These are phyloP conservation scores for Corythoichthys haematopterus DNA, from an alignment of 2,113 vertebrate species.

Conservation along the genomic window DNA sequence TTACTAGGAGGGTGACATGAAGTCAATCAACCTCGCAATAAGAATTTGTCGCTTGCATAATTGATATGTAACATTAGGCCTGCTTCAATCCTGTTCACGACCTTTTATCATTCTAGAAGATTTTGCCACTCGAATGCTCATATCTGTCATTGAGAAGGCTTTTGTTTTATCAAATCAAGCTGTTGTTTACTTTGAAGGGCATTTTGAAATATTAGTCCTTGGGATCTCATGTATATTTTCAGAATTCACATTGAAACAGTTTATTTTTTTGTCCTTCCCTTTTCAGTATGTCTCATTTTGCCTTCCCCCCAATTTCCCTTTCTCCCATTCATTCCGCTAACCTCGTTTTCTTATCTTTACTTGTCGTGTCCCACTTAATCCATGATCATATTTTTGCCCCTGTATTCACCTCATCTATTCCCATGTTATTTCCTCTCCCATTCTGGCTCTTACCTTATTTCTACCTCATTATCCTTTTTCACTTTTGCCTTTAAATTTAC, in stretches of 20 bases:
- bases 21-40: background rate
- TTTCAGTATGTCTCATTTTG: background rate
- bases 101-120: background rate
- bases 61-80: background rate
- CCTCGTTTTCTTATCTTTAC: constrained; percentile 3
- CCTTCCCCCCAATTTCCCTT: background rate
- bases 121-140: background rate
- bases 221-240: background rate
- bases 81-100: background rate
- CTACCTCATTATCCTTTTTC: constrained; percentile 8
- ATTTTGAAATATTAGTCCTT: constrained; percentile 5
- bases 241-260: background rate
- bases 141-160: background rate
- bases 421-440: constrained; percentile 10
- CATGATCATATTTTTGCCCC: constrained; percentile 5
- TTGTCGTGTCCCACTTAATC: background rate
- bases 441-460: constrained; percentile 13
- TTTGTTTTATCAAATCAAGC: background rate
- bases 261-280: constrained; percentile 10
- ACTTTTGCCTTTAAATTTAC: background rate
- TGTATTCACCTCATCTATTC: constrained; percentile 10
- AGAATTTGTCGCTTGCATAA: background rate
- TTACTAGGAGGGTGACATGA: background rate
- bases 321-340: constrained; percentile 2
- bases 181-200: constrained; percentile 2